These are phyloP conservation scores for Dynastes hyllus DNA, from an alignment of 2,888 invertebrate species.

Conservation along the genomic window DNA sequence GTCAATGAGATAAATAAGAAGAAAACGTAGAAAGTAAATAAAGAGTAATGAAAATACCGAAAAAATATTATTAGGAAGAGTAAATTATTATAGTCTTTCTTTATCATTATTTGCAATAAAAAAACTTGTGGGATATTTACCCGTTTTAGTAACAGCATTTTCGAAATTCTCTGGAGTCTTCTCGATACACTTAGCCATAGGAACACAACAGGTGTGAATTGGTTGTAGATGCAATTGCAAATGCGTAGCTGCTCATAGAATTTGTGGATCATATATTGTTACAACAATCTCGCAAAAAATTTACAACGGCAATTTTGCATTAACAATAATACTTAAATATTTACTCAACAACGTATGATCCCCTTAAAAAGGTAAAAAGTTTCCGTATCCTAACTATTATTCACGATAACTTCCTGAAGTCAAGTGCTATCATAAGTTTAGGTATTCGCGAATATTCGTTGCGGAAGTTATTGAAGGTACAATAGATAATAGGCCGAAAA, in stretches of 20 bases:
- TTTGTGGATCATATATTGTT: constrained; percentile 22
- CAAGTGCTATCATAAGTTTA: too few relatives aligned
- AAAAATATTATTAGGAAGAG: too few relatives aligned
- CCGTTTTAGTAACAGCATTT: constrained; percentile 62
- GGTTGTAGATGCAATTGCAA: not conserved
- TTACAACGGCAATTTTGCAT: constrained; percentile 10
- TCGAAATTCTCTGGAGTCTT: constrained; percentile 59
- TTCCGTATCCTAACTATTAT: too few relatives aligned
- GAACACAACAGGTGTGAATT: not conserved
- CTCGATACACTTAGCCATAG: constrained; percentile 44
- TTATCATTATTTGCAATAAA: not conserved
- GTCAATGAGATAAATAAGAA: too few relatives aligned
- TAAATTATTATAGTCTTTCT: too few relatives aligned
- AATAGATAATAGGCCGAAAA: too few relatives aligned
- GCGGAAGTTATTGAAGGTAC: too few relatives aligned
- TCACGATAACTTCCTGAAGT: too few relatives aligned
- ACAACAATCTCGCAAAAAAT: constrained; percentile 23
- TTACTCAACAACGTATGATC: not conserved
- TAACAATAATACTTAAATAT: constrained; percentile 33
- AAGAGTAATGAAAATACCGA: too few relatives aligned
- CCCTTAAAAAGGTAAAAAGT: too few relatives aligned
- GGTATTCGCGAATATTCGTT: too few relatives aligned
- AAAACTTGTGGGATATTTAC: constrained; percentile 54
- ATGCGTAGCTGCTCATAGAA: not conserved
- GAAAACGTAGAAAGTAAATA: too few relatives aligned